Evolutionary conservation across 2,888 invertebrate species (phyloP), one percentile per base, ranked within the genome.

Genomic region (Alentia gelatinosa): DNA sequence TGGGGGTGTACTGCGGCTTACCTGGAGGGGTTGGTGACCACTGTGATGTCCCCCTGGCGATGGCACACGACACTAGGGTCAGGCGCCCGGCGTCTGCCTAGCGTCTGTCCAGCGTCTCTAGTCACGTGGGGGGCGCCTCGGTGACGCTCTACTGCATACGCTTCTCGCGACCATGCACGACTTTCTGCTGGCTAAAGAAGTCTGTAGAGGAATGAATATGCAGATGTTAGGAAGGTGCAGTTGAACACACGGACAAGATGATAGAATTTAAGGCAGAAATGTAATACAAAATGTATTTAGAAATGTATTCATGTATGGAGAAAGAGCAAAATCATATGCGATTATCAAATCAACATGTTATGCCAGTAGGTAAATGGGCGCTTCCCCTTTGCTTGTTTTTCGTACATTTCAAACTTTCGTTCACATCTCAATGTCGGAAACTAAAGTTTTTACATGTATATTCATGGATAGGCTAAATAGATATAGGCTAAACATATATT

Each of bases 141-240:
- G 37, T 35, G 23, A 15, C 12, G 23, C 5, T n/a, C 79, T 39
- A 39, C 37, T 39, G 79, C 37, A n/a, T 35, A 39, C 15, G 37
- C 39, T 35, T 39, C 39, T 39, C 79, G 19, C n/a, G 79, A 19
- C 35, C 37, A 35, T 39, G 79, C 79, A 79, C 9, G 19, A 39
- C 79, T 39, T 79, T 79, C n/a, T 79, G 79, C 79, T 79, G 79
- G 39, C 37, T 12, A 39, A 39, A 79, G 79, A 39, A 79, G 37
- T 79, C 79, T 79, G 39, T 12, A n/a, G n/a, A 26, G 47, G 47
- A 19, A 47, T 12, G 47, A 9, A 47, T 47, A 47, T 9, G 47
- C 19, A 47, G n/a, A 12, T 19, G 47, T 47, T 19, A 47, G 47
- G 47, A 47, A 19, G 47, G 47, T 47, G 47, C 47, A 47, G 9